Evolutionary conservation across 1,140 invertebrate species (phyloP).

Genomic region (Meloidogyne hapla): DNA sequence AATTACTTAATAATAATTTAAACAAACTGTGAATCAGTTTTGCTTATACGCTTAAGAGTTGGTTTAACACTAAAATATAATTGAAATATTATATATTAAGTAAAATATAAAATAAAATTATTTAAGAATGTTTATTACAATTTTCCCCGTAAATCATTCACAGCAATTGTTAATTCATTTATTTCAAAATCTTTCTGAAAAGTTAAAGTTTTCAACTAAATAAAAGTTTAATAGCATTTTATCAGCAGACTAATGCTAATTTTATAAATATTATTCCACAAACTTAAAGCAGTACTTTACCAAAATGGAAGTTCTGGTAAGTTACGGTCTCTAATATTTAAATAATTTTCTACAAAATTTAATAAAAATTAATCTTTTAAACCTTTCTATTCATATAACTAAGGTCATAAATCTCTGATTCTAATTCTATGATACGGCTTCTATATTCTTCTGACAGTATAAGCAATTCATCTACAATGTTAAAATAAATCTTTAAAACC

Average conservation of each 20-base stretch:
- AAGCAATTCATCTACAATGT: neutral
- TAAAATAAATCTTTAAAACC: neutral
- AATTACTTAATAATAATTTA: neutral
- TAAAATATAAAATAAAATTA: neutral
- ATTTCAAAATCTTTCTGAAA: conserved; percentile 93
- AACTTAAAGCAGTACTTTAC: too few relatives aligned
- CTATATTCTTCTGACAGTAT: neutral
- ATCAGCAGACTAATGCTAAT: too few relatives aligned
- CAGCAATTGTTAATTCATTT: conserved; percentile 95
- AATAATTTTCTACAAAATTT: conserved; percentile 77
- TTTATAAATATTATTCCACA: too few relatives aligned
- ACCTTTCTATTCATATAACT: neutral
- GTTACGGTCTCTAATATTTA: conserved; percentile 64
- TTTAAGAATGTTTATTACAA: conserved; percentile 78
- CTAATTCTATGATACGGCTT: neutral
- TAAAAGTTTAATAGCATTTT: too few relatives aligned
- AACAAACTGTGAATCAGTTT: conserved; percentile 77
- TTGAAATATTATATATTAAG: neutral
- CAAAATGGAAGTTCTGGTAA: too few relatives aligned
- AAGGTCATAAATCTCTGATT: neutral
- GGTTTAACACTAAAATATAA: conserved; percentile 78
- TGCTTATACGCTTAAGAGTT: conserved; percentile 96
- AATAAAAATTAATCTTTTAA: neutral
- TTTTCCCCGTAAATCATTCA: conserved; percentile 98
- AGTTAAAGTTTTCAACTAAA: conserved; percentile 72